Base-by-base conservation (phyloP, 2,888 invertebrate species). In the Aleiodes leptofemur region DNA sequence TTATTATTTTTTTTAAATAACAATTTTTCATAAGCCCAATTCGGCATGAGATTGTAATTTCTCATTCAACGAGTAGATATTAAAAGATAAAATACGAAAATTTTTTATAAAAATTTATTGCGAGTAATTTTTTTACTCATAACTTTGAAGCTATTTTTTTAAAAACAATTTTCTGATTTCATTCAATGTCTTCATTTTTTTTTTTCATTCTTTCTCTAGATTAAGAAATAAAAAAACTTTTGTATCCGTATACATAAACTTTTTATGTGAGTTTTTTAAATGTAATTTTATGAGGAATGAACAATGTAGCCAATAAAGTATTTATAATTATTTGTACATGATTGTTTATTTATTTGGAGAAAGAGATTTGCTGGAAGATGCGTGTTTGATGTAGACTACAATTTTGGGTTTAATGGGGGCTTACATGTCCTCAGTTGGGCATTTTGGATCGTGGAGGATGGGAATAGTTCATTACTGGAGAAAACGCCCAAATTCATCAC, bases 291-390 rank as follows among this genome's bases (percentile, higher is more conserved):
- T 53, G 43, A 31, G 50, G 38, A 43, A 34, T 66, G 34, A 66
- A 34, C 34, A 66, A 13, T 77, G 73, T 76, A 76, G 56, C 77
- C 76, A 77, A 80, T 77, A 79, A 75, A 78, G 61, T 75, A 72
- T 75, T 70, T 72, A 77, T 74, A 71, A 74, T 73, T 79, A 78
- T 73, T 76, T 59, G 77, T 76, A 74, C 38, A 61, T 16, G 72
- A 29, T 31, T 57, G 59, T 64, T 14, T 64, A 64, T 64, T 43
- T 9, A 43, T 43, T 43, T 9, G 43, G 9, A 43, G 7, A 43
- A 43, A 43, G 3, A 1, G 43, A 64, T 43, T 61, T 4, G 1
- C 16, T 9, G 16, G 4, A 43, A 3, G 64, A 48, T 64, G 64
- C 48, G 48, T 64, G 64, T 16, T 64, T 14, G 23, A 9, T 4